Evolutionary conservation across 2,888 invertebrate genomes (phyloP).

Genomic region (Oscheius myriophilus): DNA sequence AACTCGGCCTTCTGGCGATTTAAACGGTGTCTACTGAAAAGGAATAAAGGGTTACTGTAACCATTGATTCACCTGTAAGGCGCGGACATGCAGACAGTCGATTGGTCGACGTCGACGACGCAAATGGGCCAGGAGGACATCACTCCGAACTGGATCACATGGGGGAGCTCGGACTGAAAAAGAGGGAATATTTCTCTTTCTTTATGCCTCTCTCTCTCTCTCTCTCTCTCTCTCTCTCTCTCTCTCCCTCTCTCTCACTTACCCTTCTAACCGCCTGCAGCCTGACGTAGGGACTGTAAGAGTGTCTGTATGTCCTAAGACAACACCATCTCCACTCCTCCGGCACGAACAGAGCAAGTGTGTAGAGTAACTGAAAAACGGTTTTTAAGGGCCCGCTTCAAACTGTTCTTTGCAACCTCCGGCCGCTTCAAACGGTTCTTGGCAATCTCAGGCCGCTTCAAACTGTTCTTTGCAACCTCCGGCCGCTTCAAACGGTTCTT

Average conservation of each 20-base stretch:
- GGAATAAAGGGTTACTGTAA: no score
- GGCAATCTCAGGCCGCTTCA: no score
- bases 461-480: no score
- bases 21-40: constrained; percentile 39
- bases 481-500: no score
- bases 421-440: no score
- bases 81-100: constrained; percentile 59
- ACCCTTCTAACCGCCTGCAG: constrained; percentile 63
- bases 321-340: constrained; percentile 55
- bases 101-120: constrained; percentile 62
- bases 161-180: constrained; percentile 49
- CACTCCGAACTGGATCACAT: constrained; percentile 42
- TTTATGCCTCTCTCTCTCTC: no score
- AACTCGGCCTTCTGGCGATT: constrained; percentile 41
- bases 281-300: constrained; percentile 61
- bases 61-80: constrained; percentile 31
- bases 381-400: no score
- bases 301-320: constrained; percentile 51
- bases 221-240: no score
- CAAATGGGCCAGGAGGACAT: constrained; percentile 61
- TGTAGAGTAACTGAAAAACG: constrained; percentile 53
- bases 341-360: constrained; percentile 60
- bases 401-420: no score
- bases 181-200: not conserved
- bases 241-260: no score